These are phyloP conservation scores for Myxocyprinus asiaticus DNA, from an alignment of 2,113 vertebrate genomes.

Conservation along the genomic window DNA sequence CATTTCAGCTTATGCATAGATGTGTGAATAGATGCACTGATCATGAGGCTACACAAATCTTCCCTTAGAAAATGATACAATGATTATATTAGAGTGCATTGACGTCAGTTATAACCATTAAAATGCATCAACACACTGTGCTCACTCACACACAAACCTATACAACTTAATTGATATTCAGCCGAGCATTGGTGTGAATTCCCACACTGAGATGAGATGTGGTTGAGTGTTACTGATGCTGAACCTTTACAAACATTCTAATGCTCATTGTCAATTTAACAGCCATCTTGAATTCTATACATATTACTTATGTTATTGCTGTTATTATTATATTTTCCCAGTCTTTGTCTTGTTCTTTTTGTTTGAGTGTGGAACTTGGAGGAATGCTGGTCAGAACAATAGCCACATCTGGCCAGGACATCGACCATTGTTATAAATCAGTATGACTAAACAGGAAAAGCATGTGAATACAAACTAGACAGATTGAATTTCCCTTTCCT, in stretches of 20 bases:
- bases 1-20: too few relatives aligned
- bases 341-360: slow-evolving; percentile 19
- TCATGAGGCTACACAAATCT: too few relatives aligned
- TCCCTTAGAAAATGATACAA: not conserved
- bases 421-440: slow-evolving; percentile 49
- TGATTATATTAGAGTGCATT: not conserved
- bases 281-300: too few relatives aligned
- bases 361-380: not conserved
- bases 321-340: not conserved
- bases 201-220: slow-evolving; percentile 47
- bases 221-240: too few relatives aligned
- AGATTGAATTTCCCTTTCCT: not conserved
- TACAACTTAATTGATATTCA: slow-evolving; percentile 62
- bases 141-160: not conserved
- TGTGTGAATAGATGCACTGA: too few relatives aligned
- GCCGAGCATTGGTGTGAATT: slow-evolving; percentile 53
- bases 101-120: not conserved
- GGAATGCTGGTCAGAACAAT: slow-evolving; percentile 50
- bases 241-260: too few relatives aligned
- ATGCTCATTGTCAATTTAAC: too few relatives aligned
- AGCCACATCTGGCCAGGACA: slow-evolving; percentile 36
- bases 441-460: slow-evolving; percentile 49
- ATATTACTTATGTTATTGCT: too few relatives aligned
- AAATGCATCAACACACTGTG: not conserved
- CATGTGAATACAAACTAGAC: slow-evolving; percentile 15